Base-by-base conservation (phyloP, 2,113 vertebrate species). In the Thalassarche chlororhynchos region DNA sequence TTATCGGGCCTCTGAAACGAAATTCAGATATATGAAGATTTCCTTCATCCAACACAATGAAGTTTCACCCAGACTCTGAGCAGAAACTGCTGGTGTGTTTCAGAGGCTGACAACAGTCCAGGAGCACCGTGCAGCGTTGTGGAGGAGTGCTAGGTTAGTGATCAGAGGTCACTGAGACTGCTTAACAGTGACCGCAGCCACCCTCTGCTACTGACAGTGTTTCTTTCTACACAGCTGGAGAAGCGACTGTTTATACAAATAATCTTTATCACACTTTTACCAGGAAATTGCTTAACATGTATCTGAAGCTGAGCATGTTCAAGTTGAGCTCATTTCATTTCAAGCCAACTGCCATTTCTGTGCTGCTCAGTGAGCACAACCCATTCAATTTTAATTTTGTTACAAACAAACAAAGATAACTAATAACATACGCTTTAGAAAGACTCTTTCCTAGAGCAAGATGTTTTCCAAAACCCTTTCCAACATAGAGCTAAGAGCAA, bases 311-410 rank as follows among this genome's bases (percentile, higher is more conserved):
- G 55, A 87, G 40, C 12, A 6, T 70, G 86, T 96, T 95, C 70
- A 69, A 81, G 42, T 51, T 12, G 2, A 93, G 89, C 65, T 97
- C 46, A 28, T 71, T 90, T 91, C 5, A 2, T 84, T 84, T 82
- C 74, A 69, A 87, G 81, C 44, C 87, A 72, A 83, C 87, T 89
- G 84, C 89, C 94, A 91, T 69, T 95, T 91, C 72, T 92, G 49
- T 36, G 49, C 80, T 89, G 77, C 89, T 96, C 87, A 85, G 49
- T 61, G 78, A 93, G 93, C 77, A 52, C 34, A 49, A 61, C 31
- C n/a, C 58, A 84, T 91, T 84, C 86, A 44, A 76, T 79, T 92
- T 88, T 69, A 93, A 95, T 95, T 93, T 88, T 17, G 21, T 49
- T 82, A 55, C 75, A 93, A 88, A 79, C 70, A 93, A 89, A 57